phyloP scores from a whole-genome alignment of 1,140 invertebrate species.

The Zaprionus camerounensis region DNA sequence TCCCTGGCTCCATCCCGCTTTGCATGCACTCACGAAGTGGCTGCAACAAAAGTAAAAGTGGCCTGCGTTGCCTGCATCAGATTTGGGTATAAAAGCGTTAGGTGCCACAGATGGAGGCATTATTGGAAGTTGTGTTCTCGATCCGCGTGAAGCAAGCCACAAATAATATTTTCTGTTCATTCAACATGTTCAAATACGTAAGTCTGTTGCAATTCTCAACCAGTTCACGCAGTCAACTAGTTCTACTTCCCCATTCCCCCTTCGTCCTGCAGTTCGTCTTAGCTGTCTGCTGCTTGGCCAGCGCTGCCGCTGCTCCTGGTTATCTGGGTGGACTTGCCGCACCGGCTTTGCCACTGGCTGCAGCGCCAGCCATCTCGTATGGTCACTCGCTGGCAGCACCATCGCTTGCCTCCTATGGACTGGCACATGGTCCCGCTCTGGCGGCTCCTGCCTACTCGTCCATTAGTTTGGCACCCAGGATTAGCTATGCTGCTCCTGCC shows the following conservation, averaged over 20 bases:
- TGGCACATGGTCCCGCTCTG: conserved; percentile 43
- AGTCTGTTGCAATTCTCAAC: conserved; percentile 40
- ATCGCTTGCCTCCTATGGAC: conserved; percentile 51
- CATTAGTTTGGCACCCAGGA: conserved; percentile 37
- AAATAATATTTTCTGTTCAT: conserved; percentile 4
- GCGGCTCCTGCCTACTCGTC: conserved; percentile 27
- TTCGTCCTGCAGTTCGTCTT: conserved; percentile 54
- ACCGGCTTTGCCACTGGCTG: conserved; percentile 40
- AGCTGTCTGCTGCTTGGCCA: conserved; percentile 65
- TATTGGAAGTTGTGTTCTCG: conserved; percentile 77
- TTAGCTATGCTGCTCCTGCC: conserved; percentile 59
- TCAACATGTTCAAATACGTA: conserved; percentile 78
- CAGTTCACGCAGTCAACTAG: background rate
- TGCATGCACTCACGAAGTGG: conserved; percentile 63
- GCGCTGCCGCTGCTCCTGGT: conserved; percentile 73
- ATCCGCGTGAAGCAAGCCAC: conserved; percentile 41
- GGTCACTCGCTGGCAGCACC: conserved; percentile 43
- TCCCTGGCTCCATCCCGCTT: conserved; percentile 24
- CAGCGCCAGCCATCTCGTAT: conserved; percentile 58
- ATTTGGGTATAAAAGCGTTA: conserved; percentile 77
- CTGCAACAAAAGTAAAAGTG: conserved; percentile 77
- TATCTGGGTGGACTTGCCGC: conserved; percentile 59
- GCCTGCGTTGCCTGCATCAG: conserved; percentile 36
- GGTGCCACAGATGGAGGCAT: conserved; percentile 51
- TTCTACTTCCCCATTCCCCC: background rate